Conservation (phyloP, 2,888 invertebrate genomes). For the Platycheirus albimanus region DNA sequence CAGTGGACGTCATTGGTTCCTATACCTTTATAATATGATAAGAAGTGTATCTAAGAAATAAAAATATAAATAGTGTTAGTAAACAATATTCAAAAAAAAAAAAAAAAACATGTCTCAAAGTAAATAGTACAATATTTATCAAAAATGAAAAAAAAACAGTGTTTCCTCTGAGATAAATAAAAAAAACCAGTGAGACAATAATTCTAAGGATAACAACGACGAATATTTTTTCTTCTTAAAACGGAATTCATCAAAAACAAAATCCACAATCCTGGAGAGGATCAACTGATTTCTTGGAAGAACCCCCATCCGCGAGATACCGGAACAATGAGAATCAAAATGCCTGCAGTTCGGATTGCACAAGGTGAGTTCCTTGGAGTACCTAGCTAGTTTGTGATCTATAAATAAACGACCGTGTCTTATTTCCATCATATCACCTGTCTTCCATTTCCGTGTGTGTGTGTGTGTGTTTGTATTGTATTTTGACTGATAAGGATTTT, state of each 20-base stretch:
- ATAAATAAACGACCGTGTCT: neutral
- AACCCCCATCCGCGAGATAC: conserved; percentile 50
- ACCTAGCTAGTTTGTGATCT: neutral
- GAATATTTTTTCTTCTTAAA: conserved; percentile 6
- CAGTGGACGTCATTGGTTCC: conserved; percentile 60
- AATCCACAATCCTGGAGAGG: conserved; percentile 65
- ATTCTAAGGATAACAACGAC: conserved; percentile 35
- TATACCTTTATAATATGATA: conserved; percentile 51
- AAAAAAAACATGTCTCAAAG: conserved; percentile 36
- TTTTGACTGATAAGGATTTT: conserved; percentile 62
- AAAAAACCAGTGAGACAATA: conserved; percentile 7
- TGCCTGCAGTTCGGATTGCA: conserved; percentile 98
- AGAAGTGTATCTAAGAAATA: conserved; percentile 35
- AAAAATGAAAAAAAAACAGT: conserved; percentile 3
- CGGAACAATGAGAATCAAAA: conserved; percentile 96
- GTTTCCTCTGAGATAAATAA: neutral
- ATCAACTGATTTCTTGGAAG: conserved; percentile 52
- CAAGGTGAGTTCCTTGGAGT: conserved; percentile 88
- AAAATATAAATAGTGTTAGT: conserved; percentile 37
- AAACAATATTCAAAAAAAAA: conserved; percentile 19
- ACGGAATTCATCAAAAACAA: conserved; percentile 10
- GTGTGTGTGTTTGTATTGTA: conserved; percentile 55
- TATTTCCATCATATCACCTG: neutral
- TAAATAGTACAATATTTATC: conserved; percentile 18
- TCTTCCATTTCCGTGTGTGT: conserved; percentile 22